These are phyloP conservation scores for Hyphantria cunea DNA, from an alignment of 1,140 invertebrate species.

Conservation along the genomic window DNA sequence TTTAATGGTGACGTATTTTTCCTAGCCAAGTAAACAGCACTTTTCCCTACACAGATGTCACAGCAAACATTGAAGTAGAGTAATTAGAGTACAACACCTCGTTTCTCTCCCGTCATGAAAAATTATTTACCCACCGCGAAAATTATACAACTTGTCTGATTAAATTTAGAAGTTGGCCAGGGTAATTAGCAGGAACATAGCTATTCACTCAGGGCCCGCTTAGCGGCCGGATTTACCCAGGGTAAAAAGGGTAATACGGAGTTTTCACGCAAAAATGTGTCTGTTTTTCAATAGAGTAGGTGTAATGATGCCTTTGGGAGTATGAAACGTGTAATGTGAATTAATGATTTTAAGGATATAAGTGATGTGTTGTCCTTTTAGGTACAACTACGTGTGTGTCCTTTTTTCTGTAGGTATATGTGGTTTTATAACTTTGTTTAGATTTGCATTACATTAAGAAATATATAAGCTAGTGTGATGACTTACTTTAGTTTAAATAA, in stretches of 20 bases:
- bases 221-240: slow-evolving; percentile 45
- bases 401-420: too few relatives aligned
- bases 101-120: slow-evolving; percentile 51
- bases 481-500: too few relatives aligned
- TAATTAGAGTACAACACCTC: slow-evolving; percentile 1
- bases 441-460: too few relatives aligned
- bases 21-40: slow-evolving; percentile 17
- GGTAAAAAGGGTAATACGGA: background rate
- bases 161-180: slow-evolving; percentile 74
- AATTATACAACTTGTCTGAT: slow-evolving; percentile 73
- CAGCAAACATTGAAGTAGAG: slow-evolving; percentile 23
- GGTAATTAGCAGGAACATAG: slow-evolving; percentile 74
- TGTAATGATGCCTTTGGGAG: slow-evolving; percentile 19
- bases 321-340: slow-evolving; percentile 13
- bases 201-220: slow-evolving; percentile 70
- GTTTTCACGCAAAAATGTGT: slow-evolving; percentile 18
- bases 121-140: slow-evolving; percentile 61
- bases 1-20: too few relatives aligned
- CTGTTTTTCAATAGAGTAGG: slow-evolving; percentile 20
- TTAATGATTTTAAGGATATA: slow-evolving; percentile 20
- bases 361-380: background rate
- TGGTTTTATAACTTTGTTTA: too few relatives aligned
- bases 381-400: too few relatives aligned
- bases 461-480: too few relatives aligned
- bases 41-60: slow-evolving; percentile 14